Base-by-base conservation (phyloP, 2,888 invertebrate genomes). In the Chromoteleia sp. region DNA sequence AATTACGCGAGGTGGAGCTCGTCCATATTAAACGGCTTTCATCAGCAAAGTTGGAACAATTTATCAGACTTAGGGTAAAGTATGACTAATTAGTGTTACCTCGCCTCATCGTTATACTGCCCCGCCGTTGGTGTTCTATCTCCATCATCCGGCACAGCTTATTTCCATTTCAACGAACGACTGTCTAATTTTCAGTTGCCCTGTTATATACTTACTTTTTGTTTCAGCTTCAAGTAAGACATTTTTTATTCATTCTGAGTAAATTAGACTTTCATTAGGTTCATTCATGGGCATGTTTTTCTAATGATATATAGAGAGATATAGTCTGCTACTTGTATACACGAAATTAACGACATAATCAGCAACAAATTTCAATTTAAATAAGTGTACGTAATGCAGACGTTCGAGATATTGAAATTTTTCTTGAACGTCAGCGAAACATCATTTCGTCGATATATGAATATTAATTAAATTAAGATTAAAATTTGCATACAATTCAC, bases 41-140 rank as follows among this genome's bases (percentile, higher is more conserved):
- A 87, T 85, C 84, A 85, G 85, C 86, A 86, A 87, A 87, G 85
- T 88, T 86, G 85, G n/a, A n/a, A n/a, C n/a, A n/a, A n/a, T n/a
- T n/a, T n/a, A n/a, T n/a, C 87, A 87, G 86, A 85, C 86, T 87
- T 87, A 87, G 85, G 84, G 84, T 87, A 85, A 87, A 87, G 87
- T 87, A 87, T 88, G 87, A 88, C 87, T 87, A 88, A 88, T 88
- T 88, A 88, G 87, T 82, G 73, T 88, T 85, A 86, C 85, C 86
- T 87, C 84, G 86, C 86, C 86, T 81, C 83, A 81, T 85, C 85
- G 82, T 85, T 80, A 84, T 85, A 85, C 81, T 83, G 78, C 54
- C 78, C 83, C 41, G 61, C 50, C 58, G 71, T 78, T 75, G 54
- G 67, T 81, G 81, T 79, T 83, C 79, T 76, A 83, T 83, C 83